Evolutionary conservation across 2,888 invertebrate genomes (phyloP), one percentile per base, ranked within the genome.

Genomic region (Andrena minutula): DNA sequence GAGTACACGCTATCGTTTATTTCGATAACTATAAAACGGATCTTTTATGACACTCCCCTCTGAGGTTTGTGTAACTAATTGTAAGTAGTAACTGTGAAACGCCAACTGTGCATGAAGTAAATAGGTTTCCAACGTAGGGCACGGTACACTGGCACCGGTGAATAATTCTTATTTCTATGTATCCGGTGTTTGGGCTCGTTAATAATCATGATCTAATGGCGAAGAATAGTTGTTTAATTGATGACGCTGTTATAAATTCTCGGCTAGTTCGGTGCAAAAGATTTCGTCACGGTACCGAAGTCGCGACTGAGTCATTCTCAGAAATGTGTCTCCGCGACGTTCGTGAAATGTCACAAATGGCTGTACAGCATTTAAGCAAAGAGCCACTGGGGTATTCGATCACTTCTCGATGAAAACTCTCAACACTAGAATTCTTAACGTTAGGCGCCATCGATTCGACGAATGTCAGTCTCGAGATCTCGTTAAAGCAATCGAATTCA

Each of bases 281-380:
- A 65, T 78, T 73, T 82, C 75, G 82, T 79, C 82, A 75, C 30
- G 72, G 41, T 16, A 35, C 58, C 66, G 61, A 79, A 79, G 73
- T 75, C 32, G 68, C 26, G 49, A 76, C 64, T 84, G 83, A 84
- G 68, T 84, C 83, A 84, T 49, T 75, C 28, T 63, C 49, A 58
- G 66, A 82, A 75, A 73, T 7, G 35, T 56, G 51, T 6, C 51
- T 30, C 56, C 5, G 8, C 12, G 61, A 63, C 23, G 26, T 12
- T 65, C 23, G 47, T 32, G 41, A 64, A 53, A 35, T 26, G 30
- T 56, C 28, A 35, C 20, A n/a, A 64, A 74, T 23, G 51, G 16
- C 10, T 47, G 26, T 26, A n/a, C 2, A n/a, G 23, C 20, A 2
- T 53, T n/a, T 53, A 41, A 41, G 41, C 4, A 41, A 41, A 41